Percentiles rank a stretch among this genome's conserved stretches.
These are phyloP conservation scores for Trissolcus basalis DNA, from an alignment of 1,140 invertebrate species.

Conservation along the genomic window DNA sequence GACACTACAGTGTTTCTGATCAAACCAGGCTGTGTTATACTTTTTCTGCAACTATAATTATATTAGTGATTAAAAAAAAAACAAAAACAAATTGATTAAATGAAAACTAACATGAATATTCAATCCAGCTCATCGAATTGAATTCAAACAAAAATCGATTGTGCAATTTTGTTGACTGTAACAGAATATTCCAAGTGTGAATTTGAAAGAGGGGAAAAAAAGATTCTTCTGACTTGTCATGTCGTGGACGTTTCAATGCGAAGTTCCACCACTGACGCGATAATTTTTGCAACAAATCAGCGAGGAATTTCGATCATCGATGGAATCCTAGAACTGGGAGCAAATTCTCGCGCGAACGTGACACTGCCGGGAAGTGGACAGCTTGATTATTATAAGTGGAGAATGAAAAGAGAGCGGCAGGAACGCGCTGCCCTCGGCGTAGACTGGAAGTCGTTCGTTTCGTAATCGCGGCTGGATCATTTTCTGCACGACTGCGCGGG, in stretches of 20 bases:
- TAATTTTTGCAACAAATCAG: slow-evolving; percentile 17
- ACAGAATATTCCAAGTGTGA: not conserved
- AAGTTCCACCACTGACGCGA: not conserved
- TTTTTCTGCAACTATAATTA: too few species aligned
- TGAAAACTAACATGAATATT: too few species aligned
- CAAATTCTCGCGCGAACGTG: slow-evolving; percentile 53
- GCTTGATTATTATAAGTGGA: slow-evolving; percentile 64
- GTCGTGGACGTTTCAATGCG: too few species aligned
- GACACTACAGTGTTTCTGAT: too few species aligned
- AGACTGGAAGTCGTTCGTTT: slow-evolving; percentile 76
- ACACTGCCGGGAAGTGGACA: slow-evolving; percentile 62
- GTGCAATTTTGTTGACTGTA: too few species aligned
- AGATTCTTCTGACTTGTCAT: too few species aligned
- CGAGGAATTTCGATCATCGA: slow-evolving; percentile 17
- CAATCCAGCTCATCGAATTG: too few species aligned
- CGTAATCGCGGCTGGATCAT: slow-evolving; percentile 75
- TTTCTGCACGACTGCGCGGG: slow-evolving; percentile 76
- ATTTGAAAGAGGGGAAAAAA: too few species aligned
- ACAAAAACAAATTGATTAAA: too few species aligned
- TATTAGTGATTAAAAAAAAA: too few species aligned
- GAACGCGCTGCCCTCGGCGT: slow-evolving; percentile 68
- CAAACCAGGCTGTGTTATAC: too few species aligned
- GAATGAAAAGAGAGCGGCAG: slow-evolving; percentile 67
- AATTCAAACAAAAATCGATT: too few species aligned
- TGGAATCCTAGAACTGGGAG: slow-evolving; percentile 21